A percentile compares a stretch with the other conserved stretches of the same genome.
These are phyloP conservation scores for Promerops cafer DNA, from an alignment of 2,113 vertebrate genomes.

Conservation along the genomic window DNA sequence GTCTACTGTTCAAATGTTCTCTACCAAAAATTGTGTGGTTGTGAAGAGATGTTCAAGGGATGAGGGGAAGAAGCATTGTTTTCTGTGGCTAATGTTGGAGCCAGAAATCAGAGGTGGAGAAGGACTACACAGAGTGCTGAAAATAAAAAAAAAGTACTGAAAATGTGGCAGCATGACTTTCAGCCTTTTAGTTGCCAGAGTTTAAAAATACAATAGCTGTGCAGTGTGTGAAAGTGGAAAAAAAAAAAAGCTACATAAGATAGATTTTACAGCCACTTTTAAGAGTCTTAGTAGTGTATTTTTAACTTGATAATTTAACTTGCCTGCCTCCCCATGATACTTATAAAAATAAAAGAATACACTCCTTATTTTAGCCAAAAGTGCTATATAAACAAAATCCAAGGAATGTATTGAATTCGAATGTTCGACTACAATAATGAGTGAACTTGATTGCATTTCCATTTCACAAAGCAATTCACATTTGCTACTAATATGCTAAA, in stretches of 20 bases:
- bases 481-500: slow-evolving; percentile 28
- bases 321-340: neutral
- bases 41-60: neutral
- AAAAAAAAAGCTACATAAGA: neutral
- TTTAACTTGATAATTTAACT: slow-evolving; percentile 24
- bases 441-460: slow-evolving; percentile 12
- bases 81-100: neutral
- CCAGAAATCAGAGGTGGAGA: neutral
- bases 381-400: neutral
- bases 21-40: neutral
- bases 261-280: neutral
- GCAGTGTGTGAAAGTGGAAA: neutral
- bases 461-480: slow-evolving; percentile 17
- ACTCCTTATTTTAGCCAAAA: neutral
- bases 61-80: neutral
- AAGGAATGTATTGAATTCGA: neutral
- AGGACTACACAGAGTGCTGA: neutral
- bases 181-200: neutral
- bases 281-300: neutral
- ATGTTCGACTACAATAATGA: neutral
- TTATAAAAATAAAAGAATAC: slow-evolving; percentile 15
- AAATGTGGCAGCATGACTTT: neutral
- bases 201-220: neutral
- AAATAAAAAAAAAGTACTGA: neutral
- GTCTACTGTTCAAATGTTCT: neutral